These are phyloP conservation scores for Drosophila mojavensis DNA, from an alignment of 1,140 invertebrate species.

Conservation along the genomic window DNA sequence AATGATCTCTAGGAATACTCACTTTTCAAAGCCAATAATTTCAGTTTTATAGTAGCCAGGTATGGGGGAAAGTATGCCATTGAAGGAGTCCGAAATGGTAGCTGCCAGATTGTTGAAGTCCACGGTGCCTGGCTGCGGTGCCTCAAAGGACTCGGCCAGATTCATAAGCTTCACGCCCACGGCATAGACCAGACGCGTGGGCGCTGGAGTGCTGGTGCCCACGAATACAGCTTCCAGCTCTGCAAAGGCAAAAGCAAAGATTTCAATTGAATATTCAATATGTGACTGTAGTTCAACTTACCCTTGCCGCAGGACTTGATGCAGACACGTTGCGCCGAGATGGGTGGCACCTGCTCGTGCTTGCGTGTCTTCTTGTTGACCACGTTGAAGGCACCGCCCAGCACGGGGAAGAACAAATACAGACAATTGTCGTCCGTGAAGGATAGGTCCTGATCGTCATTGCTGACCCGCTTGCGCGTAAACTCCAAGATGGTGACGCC, in stretches of 20 bases:
- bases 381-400: constrained; percentile 92
- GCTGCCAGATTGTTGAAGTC: constrained; percentile 91
- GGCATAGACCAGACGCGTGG: constrained; percentile 88
- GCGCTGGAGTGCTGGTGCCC: constrained; percentile 86
- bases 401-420: constrained; percentile 94
- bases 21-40: constrained; percentile 90
- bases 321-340: constrained; percentile 92
- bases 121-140: constrained; percentile 87
- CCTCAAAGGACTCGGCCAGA: constrained; percentile 90
- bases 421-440: constrained; percentile 93
- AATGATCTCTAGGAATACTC: constrained; percentile 67
- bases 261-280: background rate
- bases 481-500: constrained; percentile 93
- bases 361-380: constrained; percentile 94
- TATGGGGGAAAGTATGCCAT: constrained; percentile 86
- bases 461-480: constrained; percentile 90
- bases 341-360: constrained; percentile 90
- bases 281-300: constrained; percentile 59
- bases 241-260: constrained; percentile 3
- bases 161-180: constrained; percentile 90
- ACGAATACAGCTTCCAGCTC: constrained; percentile 85
- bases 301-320: constrained; percentile 91
- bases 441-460: constrained; percentile 92
- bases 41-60: constrained; percentile 90
- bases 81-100: constrained; percentile 88